A percentile compares a stretch with the other conserved stretches of the same genome.
Conservation (phyloP, 2,113 vertebrate species). For the Motacilla tschutschensis region DNA sequence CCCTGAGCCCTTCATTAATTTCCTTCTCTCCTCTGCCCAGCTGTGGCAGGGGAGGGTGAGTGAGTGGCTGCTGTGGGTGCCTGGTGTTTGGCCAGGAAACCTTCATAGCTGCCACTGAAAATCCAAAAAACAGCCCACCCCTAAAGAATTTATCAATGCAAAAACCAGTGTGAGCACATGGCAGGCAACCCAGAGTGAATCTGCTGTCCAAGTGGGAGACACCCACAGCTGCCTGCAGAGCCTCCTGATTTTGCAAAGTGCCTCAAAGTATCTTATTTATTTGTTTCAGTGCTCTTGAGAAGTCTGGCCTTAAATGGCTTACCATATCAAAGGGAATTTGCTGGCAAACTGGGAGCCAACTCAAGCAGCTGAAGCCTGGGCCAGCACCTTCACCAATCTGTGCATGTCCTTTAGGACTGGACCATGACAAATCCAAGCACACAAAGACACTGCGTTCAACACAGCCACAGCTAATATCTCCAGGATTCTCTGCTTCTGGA, state of each 20-base stretch:
- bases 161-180: not conserved
- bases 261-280: not conserved
- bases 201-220: not conserved
- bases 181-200: not conserved
- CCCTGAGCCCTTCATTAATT: not conserved
- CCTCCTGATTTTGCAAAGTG: not conserved
- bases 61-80: not conserved
- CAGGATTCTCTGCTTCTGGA: not conserved
- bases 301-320: not conserved
- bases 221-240: not conserved
- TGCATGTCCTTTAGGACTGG: not conserved
- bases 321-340: not conserved
- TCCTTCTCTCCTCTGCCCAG: not conserved
- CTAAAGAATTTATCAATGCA: not conserved
- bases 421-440: not conserved
- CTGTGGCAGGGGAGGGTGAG: not conserved
- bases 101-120: not conserved
- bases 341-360: not conserved
- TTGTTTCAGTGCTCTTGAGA: not conserved
- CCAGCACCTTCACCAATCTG: not conserved
- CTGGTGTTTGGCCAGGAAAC: not conserved
- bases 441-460: not conserved
- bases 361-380: not conserved
- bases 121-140: not conserved
- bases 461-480: not conserved